Base-by-base conservation (phyloP, 2,113 vertebrate genomes). In the Phycodurus eques region DNA sequence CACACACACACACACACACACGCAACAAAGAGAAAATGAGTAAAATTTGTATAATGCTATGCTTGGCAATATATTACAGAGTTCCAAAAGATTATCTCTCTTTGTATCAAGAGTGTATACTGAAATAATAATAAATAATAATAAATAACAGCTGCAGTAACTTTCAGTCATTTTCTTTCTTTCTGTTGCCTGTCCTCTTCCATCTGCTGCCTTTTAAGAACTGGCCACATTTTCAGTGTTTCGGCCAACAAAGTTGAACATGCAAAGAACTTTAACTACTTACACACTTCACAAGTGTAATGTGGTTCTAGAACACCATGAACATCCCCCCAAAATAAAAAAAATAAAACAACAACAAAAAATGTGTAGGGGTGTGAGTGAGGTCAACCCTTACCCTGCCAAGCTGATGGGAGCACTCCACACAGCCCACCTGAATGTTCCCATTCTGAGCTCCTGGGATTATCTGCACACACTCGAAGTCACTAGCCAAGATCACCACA, bases 381-480 rank as follows among this genome's bases (percentile, higher is more conserved):
- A 31, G 71, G 46, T 70, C 60, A 64, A 78, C 80, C 84, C 95
- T 97, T 95, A 99, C 98, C 94, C 97, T 92, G 91, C 98, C 98
- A 83, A 98, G 95, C 78, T 93, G 95, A 74, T 96, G 94, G 70
- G 98, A 98, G 74, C 96, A 99, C 88, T 98, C 97, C 93, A 99
- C 97, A 79, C 97, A 99, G 87, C 96, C 98, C 92, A 99, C 96
- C 89, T 99, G 98, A 83, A 99, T 98, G 91, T 99, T 99, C 78
- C 97, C 98, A 94, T 99, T 95, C 88, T 98, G 97, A 93, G 98
- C 97, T 91, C 98, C 98, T 0, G 98, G 96, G 91, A 99, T 96
- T 85, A 99, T 99, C 86, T 99, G 98, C 70, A 99, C 98, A 89
- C 98, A 98, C 90, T 99, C 98, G 82, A 99, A 99, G 91, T 98